Conservation (phyloP, 2,888 invertebrate species). For the Macrostomum cliftonense region DNA sequence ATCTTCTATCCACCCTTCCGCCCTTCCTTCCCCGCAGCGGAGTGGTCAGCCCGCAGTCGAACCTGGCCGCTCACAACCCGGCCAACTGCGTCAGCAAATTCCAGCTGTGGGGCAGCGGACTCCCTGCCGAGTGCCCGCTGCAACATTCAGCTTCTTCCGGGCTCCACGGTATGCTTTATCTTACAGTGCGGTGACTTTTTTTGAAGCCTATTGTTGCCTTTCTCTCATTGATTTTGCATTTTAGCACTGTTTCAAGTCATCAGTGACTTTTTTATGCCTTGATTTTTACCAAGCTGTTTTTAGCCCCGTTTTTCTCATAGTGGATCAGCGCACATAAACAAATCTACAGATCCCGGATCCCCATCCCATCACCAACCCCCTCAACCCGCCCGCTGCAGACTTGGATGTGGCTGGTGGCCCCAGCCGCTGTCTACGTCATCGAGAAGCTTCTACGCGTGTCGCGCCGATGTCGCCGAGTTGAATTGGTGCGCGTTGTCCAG, state of each 20-base stretch:
- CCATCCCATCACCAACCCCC: no score
- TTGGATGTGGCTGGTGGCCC: conserved; percentile 33
- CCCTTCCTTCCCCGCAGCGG: conserved; percentile 18
- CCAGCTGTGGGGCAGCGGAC: conserved; percentile 21
- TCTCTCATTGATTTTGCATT: no score
- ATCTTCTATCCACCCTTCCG: no score
- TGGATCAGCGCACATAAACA: no score
- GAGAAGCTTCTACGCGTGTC: conserved; percentile 28
- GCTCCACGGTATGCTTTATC: not conserved
- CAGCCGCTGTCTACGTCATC: conserved; percentile 26
- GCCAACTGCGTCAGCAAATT: conserved; percentile 16
- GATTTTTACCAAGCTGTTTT: no score
- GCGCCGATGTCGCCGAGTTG: conserved; percentile 24
- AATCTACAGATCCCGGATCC: no score
- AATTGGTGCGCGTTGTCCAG: conserved; percentile 27
- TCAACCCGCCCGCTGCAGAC: conserved; percentile 23
- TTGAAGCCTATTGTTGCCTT: no score
- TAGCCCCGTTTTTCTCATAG: no score
- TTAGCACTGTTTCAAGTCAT: no score
- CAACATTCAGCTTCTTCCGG: conserved; percentile 4
- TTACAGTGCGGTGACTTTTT: no score
- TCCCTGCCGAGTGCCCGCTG: conserved; percentile 18
- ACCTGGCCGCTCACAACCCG: conserved; percentile 24
- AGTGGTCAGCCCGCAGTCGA: conserved; percentile 27
- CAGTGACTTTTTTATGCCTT: no score